phyloP scores from a whole-genome alignment of 2,797 vertebrate genomes.

The Arremon brunneinucha region DNA sequence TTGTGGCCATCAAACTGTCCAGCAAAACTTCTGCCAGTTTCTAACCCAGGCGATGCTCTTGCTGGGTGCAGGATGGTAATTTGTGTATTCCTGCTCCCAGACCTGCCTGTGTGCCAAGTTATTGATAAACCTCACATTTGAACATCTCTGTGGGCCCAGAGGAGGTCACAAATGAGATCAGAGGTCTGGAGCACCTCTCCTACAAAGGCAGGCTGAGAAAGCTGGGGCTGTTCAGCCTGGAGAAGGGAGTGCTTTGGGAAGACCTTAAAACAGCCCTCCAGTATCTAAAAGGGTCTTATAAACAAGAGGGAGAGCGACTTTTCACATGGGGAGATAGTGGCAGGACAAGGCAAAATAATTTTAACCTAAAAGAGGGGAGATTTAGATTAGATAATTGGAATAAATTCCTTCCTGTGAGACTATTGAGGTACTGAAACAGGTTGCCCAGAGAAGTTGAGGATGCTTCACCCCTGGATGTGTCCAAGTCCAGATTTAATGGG shows the following conservation, averaged over 20 bases:
- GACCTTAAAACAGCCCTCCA: neutral
- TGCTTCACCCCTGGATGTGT: neutral
- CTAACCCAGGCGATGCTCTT: neutral
- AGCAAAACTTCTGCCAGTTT: neutral
- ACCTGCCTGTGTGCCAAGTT: neutral
- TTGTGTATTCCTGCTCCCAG: neutral
- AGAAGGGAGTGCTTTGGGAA: neutral
- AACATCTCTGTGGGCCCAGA: neutral
- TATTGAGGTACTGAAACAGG: neutral
- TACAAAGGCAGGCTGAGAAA: neutral
- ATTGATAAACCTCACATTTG: neutral
- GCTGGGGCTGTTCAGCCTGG: neutral
- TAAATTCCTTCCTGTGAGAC: neutral
- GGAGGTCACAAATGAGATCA: neutral
- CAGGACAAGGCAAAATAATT: neutral
- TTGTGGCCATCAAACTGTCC: neutral
- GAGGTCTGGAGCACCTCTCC: neutral
- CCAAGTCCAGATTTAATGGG: neutral
- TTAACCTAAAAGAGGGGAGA: neutral
- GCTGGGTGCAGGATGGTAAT: fast-evolving
- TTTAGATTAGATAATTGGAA: neutral
- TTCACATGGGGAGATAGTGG: neutral
- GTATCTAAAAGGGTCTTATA: neutral
- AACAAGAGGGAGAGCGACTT: neutral
- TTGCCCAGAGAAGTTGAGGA: neutral